These are phyloP conservation scores for Sebastes iracundus DNA, from an alignment of 2,797 vertebrate genomes.

Conservation along the genomic window DNA sequence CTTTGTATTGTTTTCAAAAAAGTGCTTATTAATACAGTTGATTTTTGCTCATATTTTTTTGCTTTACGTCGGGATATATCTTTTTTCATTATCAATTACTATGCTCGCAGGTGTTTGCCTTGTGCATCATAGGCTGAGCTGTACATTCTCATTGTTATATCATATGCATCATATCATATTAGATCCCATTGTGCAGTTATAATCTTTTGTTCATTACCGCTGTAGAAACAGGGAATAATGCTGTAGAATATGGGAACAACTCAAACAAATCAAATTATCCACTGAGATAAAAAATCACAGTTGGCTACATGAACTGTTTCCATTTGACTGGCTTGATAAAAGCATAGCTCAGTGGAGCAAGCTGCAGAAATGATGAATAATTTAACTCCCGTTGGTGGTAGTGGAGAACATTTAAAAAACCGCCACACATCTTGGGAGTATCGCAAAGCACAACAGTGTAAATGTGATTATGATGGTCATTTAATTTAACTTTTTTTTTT, in stretches of 20 bases:
- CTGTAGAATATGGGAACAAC: background rate
- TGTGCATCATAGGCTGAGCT: background rate
- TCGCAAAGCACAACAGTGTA: background rate
- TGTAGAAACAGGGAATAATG: background rate
- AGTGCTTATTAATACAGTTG: background rate
- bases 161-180: background rate
- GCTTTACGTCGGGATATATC: background rate
- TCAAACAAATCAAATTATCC: background rate
- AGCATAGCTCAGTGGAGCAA: constrained; percentile 10
- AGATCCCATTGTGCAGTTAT: background rate
- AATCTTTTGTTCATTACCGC: background rate
- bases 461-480: constrained; percentile 35
- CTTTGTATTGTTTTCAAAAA: background rate
- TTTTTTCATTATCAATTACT: background rate
- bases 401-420: background rate
- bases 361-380: constrained; percentile 21
- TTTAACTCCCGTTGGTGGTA: constrained; percentile 9
- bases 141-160: background rate
- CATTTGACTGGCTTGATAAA: constrained; percentile 23
- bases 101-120: background rate
- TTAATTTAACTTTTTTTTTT: constrained; percentile 11
- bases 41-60: background rate
- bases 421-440: background rate
- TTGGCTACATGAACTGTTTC: constrained; percentile 7
- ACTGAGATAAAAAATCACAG: constrained; percentile 6